phyloP scores from a whole-genome alignment of 1,140 invertebrate species.

The Triops cancriformis region DNA sequence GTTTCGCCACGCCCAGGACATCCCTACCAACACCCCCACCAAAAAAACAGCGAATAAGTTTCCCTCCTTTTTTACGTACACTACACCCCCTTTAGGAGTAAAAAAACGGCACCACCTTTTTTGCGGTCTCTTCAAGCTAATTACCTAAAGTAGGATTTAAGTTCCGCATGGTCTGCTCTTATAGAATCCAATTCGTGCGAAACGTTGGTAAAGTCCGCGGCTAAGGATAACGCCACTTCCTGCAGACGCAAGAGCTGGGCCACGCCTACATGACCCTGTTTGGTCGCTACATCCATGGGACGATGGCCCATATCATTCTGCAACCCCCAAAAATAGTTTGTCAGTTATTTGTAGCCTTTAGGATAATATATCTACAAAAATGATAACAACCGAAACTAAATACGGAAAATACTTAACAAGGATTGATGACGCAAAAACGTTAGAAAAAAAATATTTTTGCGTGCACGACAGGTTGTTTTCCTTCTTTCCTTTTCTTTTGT shows the following conservation, averaged over 20 bases:
- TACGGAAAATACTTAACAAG: neutral
- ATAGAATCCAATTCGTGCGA: conserved; percentile 26
- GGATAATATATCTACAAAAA: neutral
- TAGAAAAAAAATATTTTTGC: neutral
- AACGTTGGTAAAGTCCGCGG: conserved; percentile 26
- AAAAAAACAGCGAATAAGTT: conserved; percentile 6
- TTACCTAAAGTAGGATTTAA: conserved; percentile 31
- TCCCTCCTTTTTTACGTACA: neutral
- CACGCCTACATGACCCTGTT: conserved; percentile 29
- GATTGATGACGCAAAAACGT: neutral
- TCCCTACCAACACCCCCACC: conserved; percentile 30
- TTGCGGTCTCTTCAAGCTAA: neutral
- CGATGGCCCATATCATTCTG: conserved; percentile 32
- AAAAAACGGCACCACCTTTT: neutral
- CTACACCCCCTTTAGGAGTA: neutral
- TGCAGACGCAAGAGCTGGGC: conserved; percentile 28
- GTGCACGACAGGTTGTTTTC: neutral
- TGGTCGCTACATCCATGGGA: conserved; percentile 29
- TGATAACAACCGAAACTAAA: conserved; percentile 15
- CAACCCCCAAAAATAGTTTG: conserved; percentile 23
- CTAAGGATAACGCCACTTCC: conserved; percentile 28
- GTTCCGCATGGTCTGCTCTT: conserved; percentile 28
- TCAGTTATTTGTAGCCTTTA: neutral
- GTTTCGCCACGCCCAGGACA: conserved; percentile 34
- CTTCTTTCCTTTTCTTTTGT: conserved; percentile 7